A percentile compares a stretch with the other conserved stretches of the same genome.
Evolutionary conservation across 2,797 vertebrate genomes (phyloP).

Genomic region (Pyrocephalus nanus): DNA sequence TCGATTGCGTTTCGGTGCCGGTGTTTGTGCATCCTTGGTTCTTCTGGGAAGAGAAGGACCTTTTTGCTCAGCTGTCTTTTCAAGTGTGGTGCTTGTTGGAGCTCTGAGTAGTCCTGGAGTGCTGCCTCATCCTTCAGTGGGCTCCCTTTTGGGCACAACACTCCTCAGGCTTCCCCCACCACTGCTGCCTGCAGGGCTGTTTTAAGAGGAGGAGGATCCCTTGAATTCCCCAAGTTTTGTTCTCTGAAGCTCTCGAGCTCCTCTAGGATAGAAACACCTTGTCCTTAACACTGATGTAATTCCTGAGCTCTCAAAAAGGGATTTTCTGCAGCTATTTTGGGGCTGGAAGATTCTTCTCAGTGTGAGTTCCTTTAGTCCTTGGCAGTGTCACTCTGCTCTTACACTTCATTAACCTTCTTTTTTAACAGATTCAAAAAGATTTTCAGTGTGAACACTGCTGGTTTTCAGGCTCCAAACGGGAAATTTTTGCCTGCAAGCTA

Average conservation of each 20-base stretch:
- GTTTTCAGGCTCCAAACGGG: neutral
- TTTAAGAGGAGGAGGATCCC: neutral
- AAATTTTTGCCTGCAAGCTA: neutral
- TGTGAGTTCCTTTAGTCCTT: neutral
- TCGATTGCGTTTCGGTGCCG: neutral
- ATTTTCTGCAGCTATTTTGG: neutral
- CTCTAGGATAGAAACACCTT: neutral
- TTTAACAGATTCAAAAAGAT: neutral
- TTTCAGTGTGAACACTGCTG: neutral
- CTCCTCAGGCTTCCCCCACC: neutral
- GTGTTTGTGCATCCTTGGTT: neutral
- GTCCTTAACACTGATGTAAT: neutral
- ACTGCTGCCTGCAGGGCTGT: neutral
- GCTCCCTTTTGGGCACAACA: rapidly evolving
- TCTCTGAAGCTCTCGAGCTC: neutral
- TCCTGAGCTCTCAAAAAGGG: neutral
- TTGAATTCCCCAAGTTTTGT: neutral
- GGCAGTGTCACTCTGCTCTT: neutral
- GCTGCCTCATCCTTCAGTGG: neutral
- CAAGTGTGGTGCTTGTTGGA: neutral
- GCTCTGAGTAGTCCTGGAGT: neutral
- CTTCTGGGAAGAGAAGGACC: neutral
- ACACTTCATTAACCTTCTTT: neutral
- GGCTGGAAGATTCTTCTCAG: neutral
- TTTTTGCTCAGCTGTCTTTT: neutral